Conservation (phyloP, 2,888 invertebrate species). For the Thereva unica region DNA sequence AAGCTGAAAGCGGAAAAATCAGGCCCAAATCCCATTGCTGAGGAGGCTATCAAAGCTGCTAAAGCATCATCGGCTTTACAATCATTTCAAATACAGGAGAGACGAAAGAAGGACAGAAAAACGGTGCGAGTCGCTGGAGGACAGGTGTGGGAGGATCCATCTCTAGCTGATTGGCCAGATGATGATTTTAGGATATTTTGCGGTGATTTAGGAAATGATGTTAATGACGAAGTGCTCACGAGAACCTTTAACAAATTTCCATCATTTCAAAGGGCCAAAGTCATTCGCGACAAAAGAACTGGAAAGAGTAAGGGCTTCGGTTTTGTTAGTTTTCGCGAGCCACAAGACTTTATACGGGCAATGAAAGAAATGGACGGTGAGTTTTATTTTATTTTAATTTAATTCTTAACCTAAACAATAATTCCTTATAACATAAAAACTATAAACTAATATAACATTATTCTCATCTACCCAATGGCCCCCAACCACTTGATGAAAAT, state of each 20-base stretch:
- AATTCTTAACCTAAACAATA: not conserved
- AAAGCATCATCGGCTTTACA: constrained; percentile 64
- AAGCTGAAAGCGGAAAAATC: constrained; percentile 69
- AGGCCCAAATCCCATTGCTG: constrained; percentile 66
- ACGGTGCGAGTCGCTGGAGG: constrained; percentile 91
- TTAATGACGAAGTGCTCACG: constrained; percentile 95
- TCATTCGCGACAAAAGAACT: constrained; percentile 92
- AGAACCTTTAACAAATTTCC: constrained; percentile 93
- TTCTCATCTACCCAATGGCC: constrained; percentile 58
- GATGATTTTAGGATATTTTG: constrained; percentile 99
- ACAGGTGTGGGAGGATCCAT: constrained; percentile 94
- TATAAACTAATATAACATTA: not conserved
- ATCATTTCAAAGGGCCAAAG: constrained; percentile 92
- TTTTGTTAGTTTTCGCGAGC: constrained; percentile 97
- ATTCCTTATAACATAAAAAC: not conserved
- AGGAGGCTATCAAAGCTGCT: constrained; percentile 67
- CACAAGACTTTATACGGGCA: constrained; percentile 95
- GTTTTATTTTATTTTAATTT: constrained; percentile 46
- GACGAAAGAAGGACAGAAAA: constrained; percentile 56
- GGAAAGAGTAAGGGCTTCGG: constrained; percentile 99
- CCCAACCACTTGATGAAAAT: constrained; percentile 63
- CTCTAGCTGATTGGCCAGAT: constrained; percentile 94
- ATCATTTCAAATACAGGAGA: constrained; percentile 63
- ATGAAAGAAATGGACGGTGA: constrained; percentile 99
- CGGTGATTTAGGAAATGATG: constrained; percentile 99